Evolutionary conservation across 2,113 vertebrate genomes (phyloP).

Genomic region (Notiomystis cincta): DNA sequence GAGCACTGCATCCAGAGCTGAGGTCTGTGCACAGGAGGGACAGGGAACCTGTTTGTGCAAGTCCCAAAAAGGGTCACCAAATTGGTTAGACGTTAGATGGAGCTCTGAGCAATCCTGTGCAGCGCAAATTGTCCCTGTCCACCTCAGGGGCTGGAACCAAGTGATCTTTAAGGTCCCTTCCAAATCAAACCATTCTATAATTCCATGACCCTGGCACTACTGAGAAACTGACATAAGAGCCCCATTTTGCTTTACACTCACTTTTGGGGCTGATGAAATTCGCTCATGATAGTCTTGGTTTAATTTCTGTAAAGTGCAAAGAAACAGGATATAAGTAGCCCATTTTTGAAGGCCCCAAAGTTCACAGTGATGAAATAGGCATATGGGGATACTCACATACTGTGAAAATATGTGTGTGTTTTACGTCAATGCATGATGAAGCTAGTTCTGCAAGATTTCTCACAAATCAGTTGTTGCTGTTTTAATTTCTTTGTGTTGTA

Average conservation of each 20-base stretch:
- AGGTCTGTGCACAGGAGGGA: too few species aligned
- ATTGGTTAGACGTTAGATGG: background rate
- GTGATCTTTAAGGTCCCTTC: background rate
- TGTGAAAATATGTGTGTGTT: background rate
- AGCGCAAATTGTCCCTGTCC: background rate
- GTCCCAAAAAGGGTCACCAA: background rate
- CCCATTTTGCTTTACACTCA: background rate
- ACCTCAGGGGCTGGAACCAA: background rate
- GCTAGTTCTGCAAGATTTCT: background rate
- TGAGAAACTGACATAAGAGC: background rate
- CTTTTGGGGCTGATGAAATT: background rate
- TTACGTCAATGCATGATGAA: background rate
- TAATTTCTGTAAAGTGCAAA: background rate
- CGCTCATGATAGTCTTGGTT: background rate
- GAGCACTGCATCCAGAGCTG: background rate
- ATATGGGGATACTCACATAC: background rate
- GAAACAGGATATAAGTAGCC: background rate
- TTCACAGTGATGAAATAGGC: background rate
- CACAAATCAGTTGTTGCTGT: background rate
- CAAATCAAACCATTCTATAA: background rate
- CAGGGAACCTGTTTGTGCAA: too few species aligned
- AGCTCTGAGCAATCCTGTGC: background rate
- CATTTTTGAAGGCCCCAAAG: background rate
- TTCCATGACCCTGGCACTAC: background rate
- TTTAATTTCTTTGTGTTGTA: constrained; percentile 1